Conservation (phyloP, 2,888 invertebrate genomes). For the Myathropa florea region DNA sequence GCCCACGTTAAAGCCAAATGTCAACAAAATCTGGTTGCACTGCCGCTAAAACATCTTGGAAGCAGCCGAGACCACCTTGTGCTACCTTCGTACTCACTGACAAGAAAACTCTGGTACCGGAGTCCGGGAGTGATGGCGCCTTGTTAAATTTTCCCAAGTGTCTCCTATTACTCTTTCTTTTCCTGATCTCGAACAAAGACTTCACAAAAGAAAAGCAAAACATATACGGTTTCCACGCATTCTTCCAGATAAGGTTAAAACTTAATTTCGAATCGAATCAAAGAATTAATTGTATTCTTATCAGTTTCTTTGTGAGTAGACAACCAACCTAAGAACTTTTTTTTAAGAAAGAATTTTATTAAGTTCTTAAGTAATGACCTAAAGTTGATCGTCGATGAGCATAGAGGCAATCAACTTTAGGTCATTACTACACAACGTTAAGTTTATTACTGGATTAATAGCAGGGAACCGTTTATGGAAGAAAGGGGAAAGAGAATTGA, state of each 20-base stretch:
- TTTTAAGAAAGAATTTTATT: not conserved
- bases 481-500: not conserved
- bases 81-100: too few species aligned
- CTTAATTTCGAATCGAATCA: not conserved
- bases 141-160: too few species aligned
- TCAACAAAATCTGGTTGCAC: too few species aligned
- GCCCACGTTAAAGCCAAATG: too few species aligned
- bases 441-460: not conserved
- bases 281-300: not conserved
- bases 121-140: too few species aligned
- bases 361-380: not conserved
- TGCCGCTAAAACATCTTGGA: too few species aligned
- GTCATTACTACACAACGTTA: not conserved
- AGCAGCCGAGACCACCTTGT: too few species aligned
- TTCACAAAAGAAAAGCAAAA: too few species aligned
- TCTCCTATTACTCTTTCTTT: too few species aligned
- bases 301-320: not conserved
- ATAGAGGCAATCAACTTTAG: not conserved
- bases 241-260: not conserved
- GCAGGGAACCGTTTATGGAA: not conserved
- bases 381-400: not conserved
- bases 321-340: not conserved
- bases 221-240: not conserved
- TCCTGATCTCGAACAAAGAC: too few species aligned
- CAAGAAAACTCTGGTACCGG: too few species aligned